Conservation (phyloP, 2,888 invertebrate genomes). For the Eristalis pertinax region DNA sequence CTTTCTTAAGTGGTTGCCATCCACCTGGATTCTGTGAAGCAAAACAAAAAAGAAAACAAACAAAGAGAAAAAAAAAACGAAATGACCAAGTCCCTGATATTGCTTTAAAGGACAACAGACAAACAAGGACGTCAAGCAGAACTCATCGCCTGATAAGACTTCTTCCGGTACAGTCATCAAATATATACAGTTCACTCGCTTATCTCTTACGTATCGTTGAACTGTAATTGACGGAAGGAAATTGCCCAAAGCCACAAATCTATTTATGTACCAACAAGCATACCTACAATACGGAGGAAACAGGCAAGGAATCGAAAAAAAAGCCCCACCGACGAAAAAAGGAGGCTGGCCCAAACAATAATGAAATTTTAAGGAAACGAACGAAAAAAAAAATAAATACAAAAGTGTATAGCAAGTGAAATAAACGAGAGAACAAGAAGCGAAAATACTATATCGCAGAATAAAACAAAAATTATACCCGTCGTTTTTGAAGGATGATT, state of each 20-base stretch:
- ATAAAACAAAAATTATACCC: conserved; percentile 33
- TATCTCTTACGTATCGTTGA: conserved; percentile 65
- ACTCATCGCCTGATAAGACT: conserved; percentile 30
- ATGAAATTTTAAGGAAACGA: conserved; percentile 54
- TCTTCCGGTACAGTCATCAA: conserved; percentile 13
- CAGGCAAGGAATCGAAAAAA: background rate
- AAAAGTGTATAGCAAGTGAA: background rate
- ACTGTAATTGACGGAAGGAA: conserved; percentile 65
- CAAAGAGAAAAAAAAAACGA: background rate
- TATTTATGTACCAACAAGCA: conserved; percentile 34
- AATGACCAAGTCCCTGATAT: background rate
- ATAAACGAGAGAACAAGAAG: background rate
- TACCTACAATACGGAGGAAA: background rate
- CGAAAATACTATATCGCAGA: conserved; percentile 5
- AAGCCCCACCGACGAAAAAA: background rate
- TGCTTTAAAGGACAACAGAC: conserved; percentile 28
- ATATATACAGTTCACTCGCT: conserved; percentile 40
- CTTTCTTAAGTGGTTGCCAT: conserved; percentile 23
- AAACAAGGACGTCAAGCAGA: conserved; percentile 21
- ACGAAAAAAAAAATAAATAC: conserved; percentile 4
- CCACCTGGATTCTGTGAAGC: background rate
- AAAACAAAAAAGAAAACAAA: background rate
- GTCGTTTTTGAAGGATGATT: conserved; percentile 39
- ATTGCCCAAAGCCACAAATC: conserved; percentile 54
- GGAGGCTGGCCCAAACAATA: conserved; percentile 43